Evolutionary conservation across 2,113 vertebrate species (phyloP).

Genomic region (Vireo altiloquus): DNA sequence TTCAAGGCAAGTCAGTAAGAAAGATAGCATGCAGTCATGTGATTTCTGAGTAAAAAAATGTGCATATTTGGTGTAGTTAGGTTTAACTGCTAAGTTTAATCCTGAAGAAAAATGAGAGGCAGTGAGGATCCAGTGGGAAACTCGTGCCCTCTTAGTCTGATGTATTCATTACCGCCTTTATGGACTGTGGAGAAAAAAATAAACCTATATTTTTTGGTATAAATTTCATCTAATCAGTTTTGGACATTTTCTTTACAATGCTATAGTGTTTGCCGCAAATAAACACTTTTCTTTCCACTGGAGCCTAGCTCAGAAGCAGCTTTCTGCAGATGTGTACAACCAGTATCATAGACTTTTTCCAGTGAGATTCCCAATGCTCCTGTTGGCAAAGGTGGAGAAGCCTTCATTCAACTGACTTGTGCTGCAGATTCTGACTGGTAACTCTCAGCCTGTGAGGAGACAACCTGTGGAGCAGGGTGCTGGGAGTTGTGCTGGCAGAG

Average conservation of each 20-base stretch:
- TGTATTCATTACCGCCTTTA: background rate
- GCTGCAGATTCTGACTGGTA: background rate
- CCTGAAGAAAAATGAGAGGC: background rate
- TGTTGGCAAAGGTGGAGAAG: background rate
- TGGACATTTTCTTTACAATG: background rate
- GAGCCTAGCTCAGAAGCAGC: background rate
- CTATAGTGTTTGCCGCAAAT: background rate
- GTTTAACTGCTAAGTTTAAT: background rate
- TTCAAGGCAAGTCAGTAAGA: background rate
- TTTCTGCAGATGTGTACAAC: background rate
- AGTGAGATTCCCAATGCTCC: background rate
- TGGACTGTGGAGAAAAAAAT: background rate
- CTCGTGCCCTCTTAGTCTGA: background rate
- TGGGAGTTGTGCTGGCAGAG: background rate
- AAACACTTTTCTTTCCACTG: background rate
- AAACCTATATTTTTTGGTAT: background rate
- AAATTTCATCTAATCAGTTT: background rate
- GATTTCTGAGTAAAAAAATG: background rate
- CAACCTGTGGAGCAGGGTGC: fast-evolving
- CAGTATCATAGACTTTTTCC: background rate
- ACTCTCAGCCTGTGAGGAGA: background rate
- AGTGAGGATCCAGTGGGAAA: background rate
- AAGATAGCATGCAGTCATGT: background rate
- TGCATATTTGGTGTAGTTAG: background rate
- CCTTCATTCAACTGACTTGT: background rate